Base-by-base conservation (phyloP, 2,113 vertebrate genomes). In the Thunnus maccoyii region DNA sequence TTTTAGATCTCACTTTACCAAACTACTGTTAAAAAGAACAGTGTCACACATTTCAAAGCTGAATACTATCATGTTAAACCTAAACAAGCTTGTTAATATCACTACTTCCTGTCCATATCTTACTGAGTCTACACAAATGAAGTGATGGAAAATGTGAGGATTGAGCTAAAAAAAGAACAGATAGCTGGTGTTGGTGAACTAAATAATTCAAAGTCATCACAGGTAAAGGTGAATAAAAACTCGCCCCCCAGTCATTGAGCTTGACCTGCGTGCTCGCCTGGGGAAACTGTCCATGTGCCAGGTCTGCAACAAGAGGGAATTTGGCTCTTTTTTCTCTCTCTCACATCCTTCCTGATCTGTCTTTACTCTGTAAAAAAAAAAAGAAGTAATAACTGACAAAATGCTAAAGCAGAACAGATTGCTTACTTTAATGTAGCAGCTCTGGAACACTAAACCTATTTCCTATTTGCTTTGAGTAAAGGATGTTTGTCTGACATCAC, bases 131-230 rank as follows among this genome's bases (percentile, higher is more conserved):
- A 25, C 51, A 32, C n/a, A 30, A 60, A 65, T 27, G 61, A 83
- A 56, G 50, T 41, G 27, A 72, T 54, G 36, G 51, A 73, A 72
- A 46, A 36, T 12, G 18, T 47, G 27, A 32, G 25, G 6, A 67
- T n/a, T 30, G 22, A 62, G 46, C 16, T 36, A 46, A 63, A 30
- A 30, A 30, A 30, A 55, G 54, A n/a, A 55, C 0, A 55, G 18
- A 66, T 71, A 84, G 67, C 58, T 58, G 58, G 58, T 72, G 76
- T 64, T 63, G 57, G 20, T 18, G 3, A 10, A 48, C 30, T 91
- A n/a, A 91, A 89, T 91, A 78, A 87, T 90, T 92, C 27, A 89
- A 82, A 75, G 67, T 61, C 30, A 10, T 72, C 70, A 30, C 72
- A 79, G 57, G 76, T 80, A 81, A 63, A 85, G 60, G 56, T 84